Percentiles rank a stretch among this genome's conserved stretches.
Evolutionary conservation across 1,140 invertebrate genomes (phyloP).

Genomic region (Bombus consobrinus): DNA sequence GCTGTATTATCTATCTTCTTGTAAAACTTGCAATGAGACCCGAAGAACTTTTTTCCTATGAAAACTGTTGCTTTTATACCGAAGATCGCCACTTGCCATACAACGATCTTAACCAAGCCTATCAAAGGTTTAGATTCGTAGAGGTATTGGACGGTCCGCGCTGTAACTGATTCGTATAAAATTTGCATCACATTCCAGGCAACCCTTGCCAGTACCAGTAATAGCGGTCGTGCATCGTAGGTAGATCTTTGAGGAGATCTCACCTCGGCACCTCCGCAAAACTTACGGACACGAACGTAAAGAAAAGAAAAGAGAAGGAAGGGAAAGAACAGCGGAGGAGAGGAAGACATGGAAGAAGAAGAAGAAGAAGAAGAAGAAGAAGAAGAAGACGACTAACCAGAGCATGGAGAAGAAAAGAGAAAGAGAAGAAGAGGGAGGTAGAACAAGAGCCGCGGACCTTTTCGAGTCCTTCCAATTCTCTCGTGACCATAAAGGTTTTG

Average conservation of each 20-base stretch:
- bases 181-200: slow-evolving; percentile 63
- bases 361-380: not conserved
- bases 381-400: not conserved
- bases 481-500: slow-evolving; percentile 56
- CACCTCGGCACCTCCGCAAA: slow-evolving; percentile 56
- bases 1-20: not conserved
- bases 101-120: slow-evolving; percentile 35
- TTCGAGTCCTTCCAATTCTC: slow-evolving; percentile 47
- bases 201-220: slow-evolving; percentile 33
- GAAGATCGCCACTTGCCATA: slow-evolving; percentile 52
- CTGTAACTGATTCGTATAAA: slow-evolving; percentile 62
- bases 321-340: not conserved
- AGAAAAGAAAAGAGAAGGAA: slow-evolving; percentile 1
- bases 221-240: slow-evolving; percentile 50
- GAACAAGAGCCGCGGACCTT: slow-evolving; percentile 29
- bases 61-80: not conserved
- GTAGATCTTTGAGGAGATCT: slow-evolving; percentile 45
- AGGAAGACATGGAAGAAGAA: not conserved
- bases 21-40: not conserved
- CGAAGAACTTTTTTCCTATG: not conserved
- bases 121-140: slow-evolving; percentile 35
- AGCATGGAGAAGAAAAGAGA: not conserved
- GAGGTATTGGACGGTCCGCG: slow-evolving; percentile 32
- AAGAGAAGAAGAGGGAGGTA: not conserved
- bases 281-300: slow-evolving; percentile 31